Base-by-base conservation (phyloP, 2,113 vertebrate genomes). In the Boulengeromyrus knoepffleri region DNA sequence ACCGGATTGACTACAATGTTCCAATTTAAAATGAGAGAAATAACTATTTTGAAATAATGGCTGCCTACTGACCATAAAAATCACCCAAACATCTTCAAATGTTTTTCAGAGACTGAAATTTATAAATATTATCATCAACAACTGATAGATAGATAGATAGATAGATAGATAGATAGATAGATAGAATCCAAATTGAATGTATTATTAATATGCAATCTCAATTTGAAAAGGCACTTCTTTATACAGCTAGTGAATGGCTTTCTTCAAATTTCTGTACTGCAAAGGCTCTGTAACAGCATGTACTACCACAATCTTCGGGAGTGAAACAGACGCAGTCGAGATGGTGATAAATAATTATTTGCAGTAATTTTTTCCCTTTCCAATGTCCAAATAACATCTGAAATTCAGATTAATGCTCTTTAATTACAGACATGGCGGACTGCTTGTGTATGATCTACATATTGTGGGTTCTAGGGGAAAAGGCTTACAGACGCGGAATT, bases 401-500 rank as follows among this genome's bases (percentile, higher is more conserved):
- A 90, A 91, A 74, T 70, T 90, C 21, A 88, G 89, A 92, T 92
- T 92, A 92, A 90, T 86, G 52, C 84, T 85, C 66, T 66, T 66
- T 91, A 91, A 91, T 90, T 86, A 53, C 50, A 70, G 84, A 58
- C 88, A 50, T 27, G 17, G 7, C 2, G 50, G 39, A 66, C 53
- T 46, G 24, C 86, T 45, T 36, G 27, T 89, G 92, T 93, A 89
- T 56, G 88, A 93, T 93, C 88, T 90, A 87, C 91, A 91, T 92
- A 92, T 94, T 88, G 89, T 53, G 47, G 66, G 88, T 89, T 89
- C 85, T 87, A 89, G 74, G 87, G 88, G 92, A 90, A 90, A 92
- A 87, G 85, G 92, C 91, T 92, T 92, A 91, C 91, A 91, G 90
- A 92, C 92, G 93, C 91, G 92, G 92, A 91, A 92, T 27, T 62